These are phyloP conservation scores for Heteromurus nitidus DNA, from an alignment of 2,888 invertebrate species.

Conservation along the genomic window DNA sequence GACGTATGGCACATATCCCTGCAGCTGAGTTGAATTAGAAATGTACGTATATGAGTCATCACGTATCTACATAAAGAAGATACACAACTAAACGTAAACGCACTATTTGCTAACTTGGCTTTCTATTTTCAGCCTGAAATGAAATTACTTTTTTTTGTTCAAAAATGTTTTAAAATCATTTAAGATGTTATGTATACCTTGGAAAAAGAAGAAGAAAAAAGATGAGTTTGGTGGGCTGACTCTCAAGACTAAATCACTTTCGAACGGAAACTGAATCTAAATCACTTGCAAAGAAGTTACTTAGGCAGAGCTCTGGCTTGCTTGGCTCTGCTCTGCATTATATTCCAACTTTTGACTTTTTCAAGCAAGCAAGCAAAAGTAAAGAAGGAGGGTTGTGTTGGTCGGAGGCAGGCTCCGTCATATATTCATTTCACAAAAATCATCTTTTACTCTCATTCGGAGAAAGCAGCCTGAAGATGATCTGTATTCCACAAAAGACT, in stretches of 20 bases:
- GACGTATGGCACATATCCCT: no score
- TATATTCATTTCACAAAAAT: slow-evolving; percentile 41
- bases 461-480: slow-evolving; percentile 48
- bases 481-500: slow-evolving; percentile 64
- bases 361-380: slow-evolving; percentile 10
- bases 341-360: slow-evolving; percentile 39
- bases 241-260: slow-evolving; percentile 58
- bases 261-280: slow-evolving; percentile 64
- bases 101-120: background rate
- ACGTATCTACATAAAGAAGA: no score
- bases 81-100: background rate
- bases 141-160: slow-evolving; percentile 50
- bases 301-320: slow-evolving; percentile 32
- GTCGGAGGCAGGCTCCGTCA: slow-evolving; percentile 2
- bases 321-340: background rate
- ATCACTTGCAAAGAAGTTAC: slow-evolving; percentile 53
- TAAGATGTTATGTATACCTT: slow-evolving; percentile 43
- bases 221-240: slow-evolving; percentile 42
- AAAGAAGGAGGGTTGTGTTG: slow-evolving; percentile 6
- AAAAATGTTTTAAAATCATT: slow-evolving; percentile 63
- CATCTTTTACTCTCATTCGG: slow-evolving; percentile 44
- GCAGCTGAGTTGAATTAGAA: no score
- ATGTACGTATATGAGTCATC: no score
- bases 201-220: no score
- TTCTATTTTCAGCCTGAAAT: slow-evolving; percentile 33